Evolutionary conservation across 2,888 invertebrate genomes (phyloP), one percentile per base, ranked within the genome.

Genomic region (Mechanitis mazaeus): DNA sequence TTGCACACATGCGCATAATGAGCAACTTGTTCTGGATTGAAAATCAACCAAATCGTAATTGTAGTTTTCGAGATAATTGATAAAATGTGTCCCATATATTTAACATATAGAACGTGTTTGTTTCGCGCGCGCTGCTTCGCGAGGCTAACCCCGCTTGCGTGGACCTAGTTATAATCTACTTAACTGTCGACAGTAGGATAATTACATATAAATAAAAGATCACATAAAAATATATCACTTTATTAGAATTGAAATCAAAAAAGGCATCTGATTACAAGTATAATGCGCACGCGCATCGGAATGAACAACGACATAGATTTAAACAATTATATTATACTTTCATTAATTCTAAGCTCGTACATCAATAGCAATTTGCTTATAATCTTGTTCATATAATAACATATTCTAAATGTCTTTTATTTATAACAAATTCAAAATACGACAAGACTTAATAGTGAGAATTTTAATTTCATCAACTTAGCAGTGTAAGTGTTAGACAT

Each of bases 181-280:
- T 1, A 20, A 20, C 20, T 20, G 20, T 20, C 20, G 20, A 20
- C 20, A 20, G 20, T 20, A 20, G 20, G 20, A 20, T 20, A 20
- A 20, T 55, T 53, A 5, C 46, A 20, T 56, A 61, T 65, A 64
- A 54, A 68, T 60, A 62, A 69, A 68, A 70, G 60, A 60, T 61
- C 62, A 59, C 58, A n/a, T 78, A 81, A 80, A 85, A 86, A 87
- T 84, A 86, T 85, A 85, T 84, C 83, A 84, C 80, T 86, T 83
- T 85, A 85, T 80, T 84, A 71, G 76, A 50, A 50, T 67, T 58
- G 58, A 71, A 76, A 67, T 64, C 55, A 65, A 50, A 58, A 64
- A 58, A 59, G 35, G 56, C 45, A 54, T 31, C 28, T 54, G 46
- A 56, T 64, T 57, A 60, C 45, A 58, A 42, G 57, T 54, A 57